A percentile compares a stretch with the other conserved stretches of the same genome.
Evolutionary conservation across 2,888 invertebrate species (phyloP).

Genomic region (Pachydiplax longipennis): DNA sequence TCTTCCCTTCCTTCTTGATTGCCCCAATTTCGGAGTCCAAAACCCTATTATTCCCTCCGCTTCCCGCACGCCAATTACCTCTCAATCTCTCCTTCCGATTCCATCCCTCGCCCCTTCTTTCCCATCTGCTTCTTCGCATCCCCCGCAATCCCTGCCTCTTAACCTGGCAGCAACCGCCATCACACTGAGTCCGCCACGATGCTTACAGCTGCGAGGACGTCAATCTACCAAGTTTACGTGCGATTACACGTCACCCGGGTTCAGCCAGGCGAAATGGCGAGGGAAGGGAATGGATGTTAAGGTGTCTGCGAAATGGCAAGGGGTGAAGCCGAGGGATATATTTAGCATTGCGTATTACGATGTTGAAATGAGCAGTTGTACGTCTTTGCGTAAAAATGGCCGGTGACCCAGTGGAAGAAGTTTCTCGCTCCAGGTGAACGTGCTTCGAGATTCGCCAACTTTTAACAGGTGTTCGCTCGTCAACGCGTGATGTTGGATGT

Average conservation of each 20-base stretch:
- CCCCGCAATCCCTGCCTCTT: neutral
- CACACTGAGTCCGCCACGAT: neutral
- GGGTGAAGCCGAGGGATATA: no score
- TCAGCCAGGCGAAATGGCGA: neutral
- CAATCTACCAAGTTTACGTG: neutral
- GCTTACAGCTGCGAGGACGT: neutral
- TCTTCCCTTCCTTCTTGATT: neutral
- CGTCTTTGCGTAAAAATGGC: no score
- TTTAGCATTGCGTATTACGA: no score
- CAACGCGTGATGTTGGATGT: no score
- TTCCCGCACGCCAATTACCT: slow-evolving; percentile 12
- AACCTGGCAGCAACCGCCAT: neutral
- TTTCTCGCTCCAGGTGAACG: no score
- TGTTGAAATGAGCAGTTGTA: no score
- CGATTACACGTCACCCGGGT: neutral
- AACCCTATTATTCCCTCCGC: slow-evolving; percentile 13
- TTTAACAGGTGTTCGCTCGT: no score
- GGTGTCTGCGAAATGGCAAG: no score
- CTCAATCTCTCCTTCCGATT: neutral
- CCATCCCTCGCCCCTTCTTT: neutral
- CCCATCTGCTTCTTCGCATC: neutral
- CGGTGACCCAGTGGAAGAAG: no score
- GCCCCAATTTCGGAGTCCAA: slow-evolving; percentile 1
- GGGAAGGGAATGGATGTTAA: neutral
- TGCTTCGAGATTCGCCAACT: no score